Evolutionary conservation across 1,140 invertebrate species (phyloP), one percentile per base, ranked within the genome.

Genomic region (Zaprionus ghesquierei): DNA sequence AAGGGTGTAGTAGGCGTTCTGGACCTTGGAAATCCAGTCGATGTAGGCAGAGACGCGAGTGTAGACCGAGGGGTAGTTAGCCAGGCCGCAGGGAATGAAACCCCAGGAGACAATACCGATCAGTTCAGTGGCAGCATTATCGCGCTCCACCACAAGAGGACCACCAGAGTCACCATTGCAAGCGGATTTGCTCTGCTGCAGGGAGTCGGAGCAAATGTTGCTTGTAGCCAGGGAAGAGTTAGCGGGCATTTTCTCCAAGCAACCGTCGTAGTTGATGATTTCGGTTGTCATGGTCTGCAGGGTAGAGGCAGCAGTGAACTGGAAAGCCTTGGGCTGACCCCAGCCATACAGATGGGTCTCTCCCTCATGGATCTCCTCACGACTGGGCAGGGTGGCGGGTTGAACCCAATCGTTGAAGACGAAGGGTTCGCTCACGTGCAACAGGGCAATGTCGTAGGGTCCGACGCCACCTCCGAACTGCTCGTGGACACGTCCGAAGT

Each of bases 21-120:
- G 78, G 18, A 81, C 35, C 5, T 71, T 20, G 27, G 6, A 0
- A 13, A 89, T 29, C 90, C 90, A 90, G 13, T 93, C 91, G n/a
- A 94, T 68, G 77, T 94, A 95, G 18, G 93, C 82, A 0, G 94
- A 93, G 1, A 96, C 94, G 74, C 93, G 94, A 0, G 95, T 95
- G 85, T 95, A 97, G 0, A 97, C 94, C 0, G 95, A 95, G 1
- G 96, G 96, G 2, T 93, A 92, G 20, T 94, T 94, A 72, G 87
- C 91, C 18, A 90, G 69, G 3, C 95, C 95, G 76, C 95, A 96
- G 69, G 96, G 96, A 38, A 94, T 93, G 33, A 94, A 92, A 12
- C 96, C 96, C 95, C 95, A 97, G 1, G 96, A 96, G 0, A 96
- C 95, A 22, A 96, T 91, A 18, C 96, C 96, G 63, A 96, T 81